phyloP scores from a whole-genome alignment of 2,888 invertebrate genomes.

The Gisinianus flammeolus region DNA sequence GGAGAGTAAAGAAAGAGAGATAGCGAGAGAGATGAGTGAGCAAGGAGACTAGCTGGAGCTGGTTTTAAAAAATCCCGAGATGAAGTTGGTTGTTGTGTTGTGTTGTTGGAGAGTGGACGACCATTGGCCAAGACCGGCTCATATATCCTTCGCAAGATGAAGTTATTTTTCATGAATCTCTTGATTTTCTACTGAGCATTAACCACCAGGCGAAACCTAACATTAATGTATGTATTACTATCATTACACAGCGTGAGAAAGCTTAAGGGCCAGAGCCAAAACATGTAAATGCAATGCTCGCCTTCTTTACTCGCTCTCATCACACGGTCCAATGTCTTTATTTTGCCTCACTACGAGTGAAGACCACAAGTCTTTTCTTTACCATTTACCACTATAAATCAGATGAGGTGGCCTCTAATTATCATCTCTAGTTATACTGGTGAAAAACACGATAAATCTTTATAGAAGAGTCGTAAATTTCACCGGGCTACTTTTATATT shows the following conservation, averaged over 20 bases:
- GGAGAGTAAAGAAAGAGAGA: constrained; percentile 17
- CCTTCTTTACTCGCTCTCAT: constrained; percentile 19
- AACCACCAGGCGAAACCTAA: constrained; percentile 46
- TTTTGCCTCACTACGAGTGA: constrained; percentile 9
- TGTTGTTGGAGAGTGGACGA: not conserved
- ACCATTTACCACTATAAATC: constrained; percentile 51
- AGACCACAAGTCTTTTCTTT: constrained; percentile 32
- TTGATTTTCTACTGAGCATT: constrained; percentile 43
- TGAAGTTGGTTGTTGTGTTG: constrained; percentile 10
- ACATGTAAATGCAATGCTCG: constrained; percentile 23
- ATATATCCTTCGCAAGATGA: constrained; percentile 37
- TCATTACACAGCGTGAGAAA: constrained; percentile 57
- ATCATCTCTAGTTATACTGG: constrained; percentile 36
- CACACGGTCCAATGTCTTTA: constrained; percentile 37
- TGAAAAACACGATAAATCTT: constrained; percentile 41
- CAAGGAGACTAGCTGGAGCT: constrained; percentile 27
- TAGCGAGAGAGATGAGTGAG: constrained; percentile 6
- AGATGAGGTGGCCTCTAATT: constrained; percentile 56
- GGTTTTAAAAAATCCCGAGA: constrained; percentile 36
- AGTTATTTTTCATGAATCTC: constrained; percentile 48
- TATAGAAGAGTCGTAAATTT: constrained; percentile 33
- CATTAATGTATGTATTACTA: constrained; percentile 50
- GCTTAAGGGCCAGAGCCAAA: constrained; percentile 34
- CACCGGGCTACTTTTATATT: constrained; percentile 6
- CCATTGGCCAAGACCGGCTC: constrained; percentile 34